Percentiles rank a stretch among this genome's conserved stretches.
phyloP scores from a whole-genome alignment of 2,888 invertebrate species.

The Agrotis clavis region DNA sequence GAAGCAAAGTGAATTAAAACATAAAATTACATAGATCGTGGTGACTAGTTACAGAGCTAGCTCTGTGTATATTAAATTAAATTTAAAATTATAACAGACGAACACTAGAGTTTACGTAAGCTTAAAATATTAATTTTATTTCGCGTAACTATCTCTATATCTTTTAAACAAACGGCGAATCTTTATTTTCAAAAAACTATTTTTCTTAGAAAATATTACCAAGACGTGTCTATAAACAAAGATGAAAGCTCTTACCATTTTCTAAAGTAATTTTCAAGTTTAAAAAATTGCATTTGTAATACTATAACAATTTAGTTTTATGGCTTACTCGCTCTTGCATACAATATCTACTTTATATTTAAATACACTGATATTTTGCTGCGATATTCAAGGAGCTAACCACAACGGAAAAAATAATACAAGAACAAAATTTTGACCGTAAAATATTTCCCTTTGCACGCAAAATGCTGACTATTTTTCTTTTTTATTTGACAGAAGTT shows the following conservation, averaged over 20 bases:
- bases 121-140: conserved; percentile 19
- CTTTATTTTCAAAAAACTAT: conserved; percentile 7
- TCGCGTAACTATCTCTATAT: neutral
- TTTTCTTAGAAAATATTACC: conserved; percentile 24
- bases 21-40: neutral
- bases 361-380: conserved; percentile 3
- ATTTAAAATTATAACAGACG: conserved; percentile 1
- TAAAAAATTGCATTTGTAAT: conserved; percentile 42
- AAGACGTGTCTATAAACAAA: conserved; percentile 8
- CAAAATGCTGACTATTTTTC: conserved; percentile 19
- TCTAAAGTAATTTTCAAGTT: conserved; percentile 37
- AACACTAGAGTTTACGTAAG: neutral
- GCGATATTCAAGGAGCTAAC: neutral
- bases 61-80: conserved; percentile 3
- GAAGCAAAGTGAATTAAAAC: neutral
- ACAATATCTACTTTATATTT: conserved; percentile 25
- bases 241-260: conserved; percentile 21
- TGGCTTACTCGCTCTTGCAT: conserved; percentile 30
- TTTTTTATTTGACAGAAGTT: conserved; percentile 34
- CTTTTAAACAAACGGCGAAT: neutral
- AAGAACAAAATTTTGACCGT: neutral
- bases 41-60: no score
- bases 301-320: conserved; percentile 53
- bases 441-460: conserved; percentile 22
- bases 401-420: neutral